Percentiles rank a stretch among this genome's conserved stretches.
phyloP scores from a whole-genome alignment of 2,888 invertebrate genomes.

The Suillia variegata region DNA sequence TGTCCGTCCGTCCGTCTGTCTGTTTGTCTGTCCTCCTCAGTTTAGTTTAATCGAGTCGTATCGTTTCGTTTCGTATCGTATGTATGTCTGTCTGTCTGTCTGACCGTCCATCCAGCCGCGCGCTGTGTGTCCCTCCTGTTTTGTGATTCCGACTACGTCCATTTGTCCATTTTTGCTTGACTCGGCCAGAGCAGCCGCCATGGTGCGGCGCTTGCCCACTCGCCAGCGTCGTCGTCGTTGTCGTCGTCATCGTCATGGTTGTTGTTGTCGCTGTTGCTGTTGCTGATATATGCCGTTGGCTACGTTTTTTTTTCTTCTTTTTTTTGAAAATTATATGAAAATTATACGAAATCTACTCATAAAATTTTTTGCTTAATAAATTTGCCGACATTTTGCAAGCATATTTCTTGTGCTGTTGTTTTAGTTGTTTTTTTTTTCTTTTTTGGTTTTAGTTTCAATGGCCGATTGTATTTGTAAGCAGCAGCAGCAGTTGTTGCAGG shows the following conservation, averaged over 20 bases:
- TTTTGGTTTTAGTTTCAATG: not conserved
- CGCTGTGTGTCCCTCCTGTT: not conserved
- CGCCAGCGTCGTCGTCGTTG: conserved; percentile 7
- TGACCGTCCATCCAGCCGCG: no score
- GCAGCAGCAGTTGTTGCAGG: not conserved
- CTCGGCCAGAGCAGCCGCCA: not conserved
- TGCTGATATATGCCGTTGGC: conserved; percentile 23
- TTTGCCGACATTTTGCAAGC: conserved; percentile 47
- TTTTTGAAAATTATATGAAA: conserved; percentile 55
- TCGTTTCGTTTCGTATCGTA: not conserved
- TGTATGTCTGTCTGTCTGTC: not conserved
- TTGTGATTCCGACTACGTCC: not conserved
- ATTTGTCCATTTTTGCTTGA: conserved; percentile 7
- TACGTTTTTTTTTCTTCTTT: conserved; percentile 37
- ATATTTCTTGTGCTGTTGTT: not conserved
- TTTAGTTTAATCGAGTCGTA: not conserved
- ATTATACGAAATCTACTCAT: conserved; percentile 57
- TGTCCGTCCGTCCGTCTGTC: not conserved
- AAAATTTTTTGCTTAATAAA: conserved; percentile 54
- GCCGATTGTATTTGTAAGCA: not conserved
- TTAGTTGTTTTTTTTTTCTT: not conserved
- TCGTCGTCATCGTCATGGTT: conserved; percentile 1
- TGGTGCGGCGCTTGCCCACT: conserved; percentile 9
- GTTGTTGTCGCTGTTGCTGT: no score
- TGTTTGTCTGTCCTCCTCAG: not conserved